These are phyloP conservation scores for Dendrocincla tyrannina DNA, from an alignment of 2,797 vertebrate species.

Conservation along the genomic window DNA sequence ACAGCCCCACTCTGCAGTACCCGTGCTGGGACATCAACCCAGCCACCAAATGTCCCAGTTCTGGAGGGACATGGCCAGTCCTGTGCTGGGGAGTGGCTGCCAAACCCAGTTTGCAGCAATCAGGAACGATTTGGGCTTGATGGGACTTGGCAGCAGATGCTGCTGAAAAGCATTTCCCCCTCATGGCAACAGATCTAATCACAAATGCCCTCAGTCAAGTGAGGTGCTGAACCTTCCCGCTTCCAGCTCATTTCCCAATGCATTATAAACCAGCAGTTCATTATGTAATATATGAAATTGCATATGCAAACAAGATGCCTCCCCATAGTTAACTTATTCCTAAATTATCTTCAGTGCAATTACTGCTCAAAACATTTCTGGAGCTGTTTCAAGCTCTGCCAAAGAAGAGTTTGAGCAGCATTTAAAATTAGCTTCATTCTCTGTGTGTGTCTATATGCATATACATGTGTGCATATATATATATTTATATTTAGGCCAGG, in stretches of 20 bases:
- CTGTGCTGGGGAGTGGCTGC: neutral
- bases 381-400: neutral
- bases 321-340: neutral
- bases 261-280: neutral
- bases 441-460: neutral
- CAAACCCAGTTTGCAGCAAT: neutral
- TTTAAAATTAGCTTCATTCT: neutral
- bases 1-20: neutral
- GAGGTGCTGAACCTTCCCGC: neutral
- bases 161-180: neutral
- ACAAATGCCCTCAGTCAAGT: neutral
- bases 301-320: neutral
- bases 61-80: neutral
- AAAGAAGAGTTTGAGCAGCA: neutral
- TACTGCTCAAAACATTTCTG: neutral
- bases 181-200: neutral
- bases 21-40: neutral
- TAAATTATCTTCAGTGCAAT: neutral
- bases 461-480: neutral
- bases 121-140: neutral
- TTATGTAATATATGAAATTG: neutral
- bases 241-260: neutral
- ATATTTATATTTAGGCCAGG: neutral
- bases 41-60: neutral
- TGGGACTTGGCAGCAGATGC: neutral